Base-by-base conservation (phyloP, 2,888 invertebrate genomes). In the Blomia tropicalis region DNA sequence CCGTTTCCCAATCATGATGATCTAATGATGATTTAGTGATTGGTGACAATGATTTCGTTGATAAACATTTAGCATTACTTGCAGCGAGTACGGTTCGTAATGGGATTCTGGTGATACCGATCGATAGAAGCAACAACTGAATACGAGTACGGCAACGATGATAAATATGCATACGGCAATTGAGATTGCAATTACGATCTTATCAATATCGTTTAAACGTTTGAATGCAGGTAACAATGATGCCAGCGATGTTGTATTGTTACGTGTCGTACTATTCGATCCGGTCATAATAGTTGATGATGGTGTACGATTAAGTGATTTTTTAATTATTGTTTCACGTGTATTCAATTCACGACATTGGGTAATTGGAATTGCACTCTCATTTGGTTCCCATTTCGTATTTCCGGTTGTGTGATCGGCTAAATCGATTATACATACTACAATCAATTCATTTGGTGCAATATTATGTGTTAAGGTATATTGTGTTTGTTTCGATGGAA, bases 81-180 rank as follows among this genome's bases (percentile, higher is more conserved):
- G 29, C 2, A 14, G 51, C 51, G 19, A 65, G 65, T 1, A 62
- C 27, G 1, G 65, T 44, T 22, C 60, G 59, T 4, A 60, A 30
- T 22, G 54, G 51, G 62, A 56, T 25, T 54, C 31, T 29, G 54
- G 41, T 14, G 58, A 43, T 4, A 66, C 66, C 17, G 66, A 64
- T n/a, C 68, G 80, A 65, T 83, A 80, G 68, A 86, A 87, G 25
- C 89, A 88, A 56, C 87, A 87, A 60, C 90, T 83, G 74, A 91
- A 89, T 68, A 90, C 83, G 68, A 90, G 83, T 63, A 90, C 87
- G 0, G 89, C 90, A 53, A 89, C 82, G 64, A 90, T 84, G 69
- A 91, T 88, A 44, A 89, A 89, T 44, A 86, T 87, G 74, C 90
- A 90, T 71, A 91, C 90, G 63, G 89, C 89, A 23, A 89, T 89